Conservation (phyloP, 2,888 invertebrate genomes). For the Serrognathus titanus region DNA sequence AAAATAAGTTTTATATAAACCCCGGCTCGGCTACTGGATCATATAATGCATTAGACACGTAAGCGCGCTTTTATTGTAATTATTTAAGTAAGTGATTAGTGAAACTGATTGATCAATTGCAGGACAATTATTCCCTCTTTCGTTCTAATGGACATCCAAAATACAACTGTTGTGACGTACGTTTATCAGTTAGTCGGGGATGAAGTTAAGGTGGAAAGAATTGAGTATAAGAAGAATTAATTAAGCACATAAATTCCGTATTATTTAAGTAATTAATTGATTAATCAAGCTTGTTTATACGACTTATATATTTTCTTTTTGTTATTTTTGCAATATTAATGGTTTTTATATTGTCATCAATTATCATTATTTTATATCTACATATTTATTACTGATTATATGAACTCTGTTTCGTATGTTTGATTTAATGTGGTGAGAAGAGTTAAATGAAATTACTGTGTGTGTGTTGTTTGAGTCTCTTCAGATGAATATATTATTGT, state of each 20-base stretch:
- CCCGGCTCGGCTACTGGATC: slow-evolving; percentile 99
- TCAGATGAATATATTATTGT: too few species aligned
- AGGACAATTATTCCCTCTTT: slow-evolving; percentile 92
- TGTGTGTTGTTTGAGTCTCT: too few species aligned
- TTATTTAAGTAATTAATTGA: too few species aligned
- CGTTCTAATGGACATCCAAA: slow-evolving; percentile 98
- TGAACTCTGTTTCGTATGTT: too few species aligned
- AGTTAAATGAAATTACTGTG: too few species aligned
- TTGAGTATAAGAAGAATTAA: slow-evolving; percentile 92
- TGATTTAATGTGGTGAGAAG: too few species aligned
- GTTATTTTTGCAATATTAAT: too few species aligned
- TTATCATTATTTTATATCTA: too few species aligned
- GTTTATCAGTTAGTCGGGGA: slow-evolving; percentile 96
- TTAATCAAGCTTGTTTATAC: too few species aligned
- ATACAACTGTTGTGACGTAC: slow-evolving; percentile 95
- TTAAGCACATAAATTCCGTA: background rate
- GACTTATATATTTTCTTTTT: too few species aligned
- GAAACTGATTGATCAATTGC: slow-evolving; percentile 21
- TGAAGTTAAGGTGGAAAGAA: slow-evolving; percentile 98
- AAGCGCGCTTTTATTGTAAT: slow-evolving; percentile 44
- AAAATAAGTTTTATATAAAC: slow-evolving; percentile 98
- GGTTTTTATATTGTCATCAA: too few species aligned
- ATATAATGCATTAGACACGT: slow-evolving; percentile 89
- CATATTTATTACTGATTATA: too few species aligned
- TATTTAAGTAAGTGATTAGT: background rate